A percentile compares a stretch with the other conserved stretches of the same genome.
These are phyloP conservation scores for Tokudaia muenninki DNA, from an alignment of 2,797 vertebrate species.

Conservation along the genomic window DNA sequence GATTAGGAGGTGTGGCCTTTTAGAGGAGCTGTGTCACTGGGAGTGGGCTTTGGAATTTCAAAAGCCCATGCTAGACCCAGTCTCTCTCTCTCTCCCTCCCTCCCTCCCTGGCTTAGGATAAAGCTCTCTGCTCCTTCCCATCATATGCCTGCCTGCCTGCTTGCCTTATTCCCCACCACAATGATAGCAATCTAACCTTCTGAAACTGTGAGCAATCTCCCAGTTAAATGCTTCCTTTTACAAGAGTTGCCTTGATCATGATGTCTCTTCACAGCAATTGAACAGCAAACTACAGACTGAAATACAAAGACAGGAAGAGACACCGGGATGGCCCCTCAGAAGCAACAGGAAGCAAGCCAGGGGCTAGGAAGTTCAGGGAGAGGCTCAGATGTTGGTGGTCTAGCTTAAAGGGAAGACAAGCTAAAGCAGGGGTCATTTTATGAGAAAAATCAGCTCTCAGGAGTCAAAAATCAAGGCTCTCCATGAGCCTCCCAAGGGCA, in stretches of 20 bases:
- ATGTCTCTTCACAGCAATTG: neutral
- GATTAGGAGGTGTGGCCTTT: neutral
- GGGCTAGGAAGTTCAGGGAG: neutral
- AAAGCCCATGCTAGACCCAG: neutral
- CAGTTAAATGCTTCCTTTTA: neutral
- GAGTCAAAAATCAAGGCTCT: neutral
- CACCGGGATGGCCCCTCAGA: rapidly evolving
- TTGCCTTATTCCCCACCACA: neutral
- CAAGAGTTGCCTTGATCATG: neutral
- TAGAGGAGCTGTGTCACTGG: neutral
- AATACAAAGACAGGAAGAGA: neutral
- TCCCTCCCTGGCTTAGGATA: neutral
- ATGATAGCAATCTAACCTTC: neutral
- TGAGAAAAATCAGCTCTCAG: neutral
- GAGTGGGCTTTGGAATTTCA: neutral
- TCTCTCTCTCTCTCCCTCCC: rapidly evolving
- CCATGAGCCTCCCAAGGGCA: neutral
- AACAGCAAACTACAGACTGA: neutral
- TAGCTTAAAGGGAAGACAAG: neutral
- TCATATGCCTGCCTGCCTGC: neutral
- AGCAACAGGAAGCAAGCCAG: neutral
- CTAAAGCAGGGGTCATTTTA: neutral
- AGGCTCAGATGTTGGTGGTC: rapidly evolving
- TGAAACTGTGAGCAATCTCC: neutral
- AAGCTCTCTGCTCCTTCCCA: neutral